These are phyloP conservation scores for Noctua janthina DNA, from an alignment of 2,888 invertebrate species.

Conservation along the genomic window DNA sequence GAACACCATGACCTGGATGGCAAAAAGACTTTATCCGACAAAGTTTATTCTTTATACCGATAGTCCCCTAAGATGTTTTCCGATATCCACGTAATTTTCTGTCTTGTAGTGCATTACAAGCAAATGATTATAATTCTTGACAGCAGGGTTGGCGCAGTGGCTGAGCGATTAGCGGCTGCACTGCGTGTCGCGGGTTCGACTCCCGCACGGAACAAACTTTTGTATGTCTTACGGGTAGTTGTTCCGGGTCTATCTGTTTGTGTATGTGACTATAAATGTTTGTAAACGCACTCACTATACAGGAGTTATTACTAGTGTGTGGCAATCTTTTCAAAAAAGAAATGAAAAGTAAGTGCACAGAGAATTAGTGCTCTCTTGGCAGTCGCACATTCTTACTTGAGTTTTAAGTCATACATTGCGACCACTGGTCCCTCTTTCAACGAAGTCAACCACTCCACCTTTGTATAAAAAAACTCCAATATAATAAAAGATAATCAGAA, in stretches of 20 bases:
- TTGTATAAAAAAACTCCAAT: background rate
- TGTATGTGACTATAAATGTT: background rate
- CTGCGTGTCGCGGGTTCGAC: background rate
- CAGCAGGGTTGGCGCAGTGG: background rate
- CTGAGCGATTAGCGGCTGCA: background rate
- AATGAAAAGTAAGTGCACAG: background rate
- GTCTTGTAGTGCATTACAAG: background rate
- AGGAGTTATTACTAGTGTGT: no score
- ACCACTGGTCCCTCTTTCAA: no score
- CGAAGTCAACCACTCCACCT: background rate
- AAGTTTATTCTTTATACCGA: background rate
- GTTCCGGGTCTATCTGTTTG: background rate
- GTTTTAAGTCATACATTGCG: background rate
- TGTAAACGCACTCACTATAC: background rate
- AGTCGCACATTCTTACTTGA: background rate
- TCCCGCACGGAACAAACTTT: background rate
- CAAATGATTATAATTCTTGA: background rate
- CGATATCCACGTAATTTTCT: background rate
- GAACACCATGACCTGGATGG: no score
- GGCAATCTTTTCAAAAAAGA: no score
- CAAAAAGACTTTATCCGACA: background rate
- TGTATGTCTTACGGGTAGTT: background rate
- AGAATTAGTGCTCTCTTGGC: background rate
- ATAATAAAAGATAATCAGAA: slow-evolving; percentile 35
- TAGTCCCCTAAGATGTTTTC: background rate